phyloP scores from a whole-genome alignment of 2,888 invertebrate species.

The Buathra laborator region DNA sequence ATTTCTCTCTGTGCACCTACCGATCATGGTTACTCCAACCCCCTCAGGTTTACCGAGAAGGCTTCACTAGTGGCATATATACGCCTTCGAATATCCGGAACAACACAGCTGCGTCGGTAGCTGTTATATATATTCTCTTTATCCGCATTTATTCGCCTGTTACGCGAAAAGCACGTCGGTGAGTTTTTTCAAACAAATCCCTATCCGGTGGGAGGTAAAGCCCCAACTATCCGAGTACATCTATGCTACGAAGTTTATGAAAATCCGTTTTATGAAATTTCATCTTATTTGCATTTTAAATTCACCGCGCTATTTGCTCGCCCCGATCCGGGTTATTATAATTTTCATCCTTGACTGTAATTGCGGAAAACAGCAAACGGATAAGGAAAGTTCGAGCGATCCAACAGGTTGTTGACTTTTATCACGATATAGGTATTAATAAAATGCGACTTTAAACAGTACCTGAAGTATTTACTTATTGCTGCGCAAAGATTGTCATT shows the following conservation, averaged over 20 bases:
- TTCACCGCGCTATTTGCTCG: background rate
- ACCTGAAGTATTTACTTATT: background rate
- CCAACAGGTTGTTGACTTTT: background rate
- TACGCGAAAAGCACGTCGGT: background rate
- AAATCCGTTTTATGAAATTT: background rate
- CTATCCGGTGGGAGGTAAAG: background rate
- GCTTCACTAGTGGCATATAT: background rate
- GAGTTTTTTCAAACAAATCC: background rate
- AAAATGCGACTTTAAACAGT: background rate
- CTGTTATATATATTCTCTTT: background rate
- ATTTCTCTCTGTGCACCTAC: slow-evolving; percentile 56
- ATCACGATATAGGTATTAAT: background rate
- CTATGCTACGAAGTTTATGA: background rate
- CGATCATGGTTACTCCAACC: slow-evolving; percentile 25
- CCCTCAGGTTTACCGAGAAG: background rate
- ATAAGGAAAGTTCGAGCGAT: background rate
- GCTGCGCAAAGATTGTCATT: background rate
- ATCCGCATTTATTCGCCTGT: background rate
- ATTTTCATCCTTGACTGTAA: background rate
- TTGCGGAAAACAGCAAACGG: background rate
- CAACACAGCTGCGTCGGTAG: background rate
- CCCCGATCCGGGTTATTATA: background rate
- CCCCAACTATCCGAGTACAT: background rate
- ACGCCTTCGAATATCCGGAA: background rate
- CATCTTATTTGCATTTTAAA: background rate